Evolutionary conservation across 2,888 invertebrate genomes (phyloP).

Genomic region (Rhabditophanes sp.): DNA sequence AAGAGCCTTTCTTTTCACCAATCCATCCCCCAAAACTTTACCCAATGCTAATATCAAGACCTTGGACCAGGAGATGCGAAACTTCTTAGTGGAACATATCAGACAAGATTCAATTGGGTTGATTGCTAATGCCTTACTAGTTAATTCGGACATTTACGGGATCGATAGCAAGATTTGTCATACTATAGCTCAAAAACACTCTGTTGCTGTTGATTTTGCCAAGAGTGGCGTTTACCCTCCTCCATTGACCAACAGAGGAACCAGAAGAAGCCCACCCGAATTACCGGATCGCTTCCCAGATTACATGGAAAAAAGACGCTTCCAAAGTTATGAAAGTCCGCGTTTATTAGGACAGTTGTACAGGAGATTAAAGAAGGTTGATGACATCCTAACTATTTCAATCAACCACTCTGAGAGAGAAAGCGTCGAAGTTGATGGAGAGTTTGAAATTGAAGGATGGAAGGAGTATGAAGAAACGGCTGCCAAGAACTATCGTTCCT

Average conservation of each 20-base stretch:
- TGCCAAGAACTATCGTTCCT: slow-evolving; percentile 8
- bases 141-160: slow-evolving; percentile 35
- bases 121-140: slow-evolving; percentile 41
- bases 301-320: slow-evolving; percentile 23
- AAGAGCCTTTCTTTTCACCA: slow-evolving; percentile 12
- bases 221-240: slow-evolving; percentile 42
- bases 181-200: slow-evolving; percentile 26
- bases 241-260: slow-evolving; percentile 12
- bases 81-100: slow-evolving; percentile 44
- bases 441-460: slow-evolving; percentile 6
- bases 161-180: slow-evolving; percentile 19
- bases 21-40: neutral
- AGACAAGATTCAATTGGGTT: slow-evolving; percentile 41
- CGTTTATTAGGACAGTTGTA: slow-evolving; percentile 38
- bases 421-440: neutral
- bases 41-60: slow-evolving; percentile 1
- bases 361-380: slow-evolving; percentile 12
- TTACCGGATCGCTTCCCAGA: slow-evolving; percentile 16
- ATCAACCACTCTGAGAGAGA: neutral
- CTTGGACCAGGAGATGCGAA: slow-evolving; percentile 41
- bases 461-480: slow-evolving; percentile 9
- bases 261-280: slow-evolving; percentile 9
- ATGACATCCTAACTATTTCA: neutral
- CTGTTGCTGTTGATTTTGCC: slow-evolving; percentile 44
- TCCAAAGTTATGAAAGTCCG: slow-evolving; percentile 23